These are phyloP conservation scores for Watsonalla binaria DNA, from an alignment of 2,888 invertebrate genomes.

Conservation along the genomic window DNA sequence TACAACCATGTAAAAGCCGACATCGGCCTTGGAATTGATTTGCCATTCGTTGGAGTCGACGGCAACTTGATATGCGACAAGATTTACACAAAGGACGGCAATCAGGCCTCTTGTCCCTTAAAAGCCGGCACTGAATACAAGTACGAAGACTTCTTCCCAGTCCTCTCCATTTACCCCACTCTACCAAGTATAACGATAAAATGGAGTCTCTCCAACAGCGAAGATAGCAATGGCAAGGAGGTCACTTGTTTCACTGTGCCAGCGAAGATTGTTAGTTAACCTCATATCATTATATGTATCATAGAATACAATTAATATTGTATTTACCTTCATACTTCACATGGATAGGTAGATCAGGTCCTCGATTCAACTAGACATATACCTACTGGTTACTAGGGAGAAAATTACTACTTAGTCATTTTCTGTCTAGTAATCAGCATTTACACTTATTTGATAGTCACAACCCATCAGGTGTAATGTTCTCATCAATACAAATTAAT, in stretches of 20 bases:
- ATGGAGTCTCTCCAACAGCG: not conserved
- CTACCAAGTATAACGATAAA: not conserved
- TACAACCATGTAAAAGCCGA: slow-evolving; percentile 81
- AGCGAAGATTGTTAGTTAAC: not conserved
- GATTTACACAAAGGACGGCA: slow-evolving; percentile 77
- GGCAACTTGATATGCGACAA: slow-evolving; percentile 82
- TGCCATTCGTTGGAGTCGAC: slow-evolving; percentile 89
- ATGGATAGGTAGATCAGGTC: too few species aligned
- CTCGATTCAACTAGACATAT: too few species aligned
- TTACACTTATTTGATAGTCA: too few species aligned
- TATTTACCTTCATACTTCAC: too few species aligned
- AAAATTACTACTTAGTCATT: too few species aligned
- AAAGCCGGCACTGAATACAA: slow-evolving; percentile 82
- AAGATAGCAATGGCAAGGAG: not conserved
- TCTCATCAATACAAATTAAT: too few species aligned
- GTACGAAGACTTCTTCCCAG: slow-evolving; percentile 80
- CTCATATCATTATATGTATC: too few species aligned
- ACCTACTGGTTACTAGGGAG: too few species aligned
- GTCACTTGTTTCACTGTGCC: not conserved
- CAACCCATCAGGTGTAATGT: too few species aligned
- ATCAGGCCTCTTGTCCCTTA: slow-evolving; percentile 82
- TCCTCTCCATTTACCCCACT: not conserved
- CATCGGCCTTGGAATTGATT: slow-evolving; percentile 74
- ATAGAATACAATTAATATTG: too few species aligned
- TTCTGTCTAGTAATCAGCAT: too few species aligned